Evolutionary conservation across 2,113 vertebrate genomes (phyloP), one percentile per base, ranked within the genome.

Genomic region (Oryzias woworae): DNA sequence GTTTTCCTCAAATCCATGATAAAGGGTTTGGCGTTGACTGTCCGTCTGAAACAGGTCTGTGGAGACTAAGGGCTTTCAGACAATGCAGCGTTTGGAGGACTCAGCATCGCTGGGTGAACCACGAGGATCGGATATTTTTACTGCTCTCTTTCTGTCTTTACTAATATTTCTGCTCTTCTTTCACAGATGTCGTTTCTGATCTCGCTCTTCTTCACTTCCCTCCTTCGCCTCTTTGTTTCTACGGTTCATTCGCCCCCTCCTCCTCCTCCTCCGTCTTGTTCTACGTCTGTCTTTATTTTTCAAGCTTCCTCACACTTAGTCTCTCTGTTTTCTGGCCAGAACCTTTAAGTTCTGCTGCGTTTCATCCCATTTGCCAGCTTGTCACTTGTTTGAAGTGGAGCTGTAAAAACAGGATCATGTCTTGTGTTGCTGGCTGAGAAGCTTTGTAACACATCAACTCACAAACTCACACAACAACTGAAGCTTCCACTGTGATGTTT

Each of bases 401-500:
- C 75, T 73, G 69, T 66, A 76, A 69, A 69, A 83, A 79, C 77
- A 58, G 75, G 66, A 81, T 83, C 75, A 74, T 66, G 56, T 73
- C 54, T 48, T 49, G n/a, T 28, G 64, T 65, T 72, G 66, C 41
- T 44, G 76, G 70, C 79, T 0, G 44, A 52, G 79, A 61, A 69
- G 56, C 46, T 82, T 52, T 43, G n/a, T 45, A 26, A 59, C 53
- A 74, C 53, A 69, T 31, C 54, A 41, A 58, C 70, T 60, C 61
- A 55, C 58, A 62, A 55, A 66, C 58, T 50, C 65, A 22, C 42
- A 6, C 16, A 45, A 51, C 48, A 5, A 23, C n/a, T 23, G 54
- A 56, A 62, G 57, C 70, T 50, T 75, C 48, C 20, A 20, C 49
- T 71, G 64, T 76, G 75, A 53, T 48, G 48, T 73, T 36, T 73